Evolutionary conservation across 2,888 invertebrate genomes (phyloP).

Genomic region (Andrena bicolor): DNA sequence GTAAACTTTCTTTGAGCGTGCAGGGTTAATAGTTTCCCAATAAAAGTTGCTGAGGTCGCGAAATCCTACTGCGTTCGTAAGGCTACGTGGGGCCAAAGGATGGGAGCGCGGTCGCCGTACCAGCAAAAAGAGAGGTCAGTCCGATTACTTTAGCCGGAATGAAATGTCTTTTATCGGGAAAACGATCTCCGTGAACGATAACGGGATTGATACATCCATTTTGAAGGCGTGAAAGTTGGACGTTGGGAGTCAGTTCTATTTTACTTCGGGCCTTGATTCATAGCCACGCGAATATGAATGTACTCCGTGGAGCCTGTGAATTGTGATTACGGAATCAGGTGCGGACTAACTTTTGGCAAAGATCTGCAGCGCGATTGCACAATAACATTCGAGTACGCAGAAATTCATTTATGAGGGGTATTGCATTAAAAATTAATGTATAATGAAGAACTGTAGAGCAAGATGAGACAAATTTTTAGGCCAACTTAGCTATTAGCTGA

Average conservation of each 20-base stretch:
- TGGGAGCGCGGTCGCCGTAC: slow-evolving; percentile 29
- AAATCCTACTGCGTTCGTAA: slow-evolving; percentile 40
- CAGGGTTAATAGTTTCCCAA: slow-evolving; percentile 64
- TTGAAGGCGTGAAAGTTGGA: slow-evolving; percentile 25
- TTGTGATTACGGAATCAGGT: not conserved
- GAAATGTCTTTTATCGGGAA: slow-evolving; percentile 62
- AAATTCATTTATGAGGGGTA: too few species aligned
- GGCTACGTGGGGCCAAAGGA: slow-evolving; percentile 26
- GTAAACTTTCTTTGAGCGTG: slow-evolving; percentile 56
- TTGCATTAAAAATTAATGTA: too few species aligned
- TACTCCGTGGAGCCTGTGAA: slow-evolving; percentile 3
- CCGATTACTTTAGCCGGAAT: slow-evolving; percentile 58
- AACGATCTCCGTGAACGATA: slow-evolving; percentile 63
- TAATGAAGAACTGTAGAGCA: too few species aligned
- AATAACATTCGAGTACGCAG: not conserved
- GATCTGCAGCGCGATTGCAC: not conserved
- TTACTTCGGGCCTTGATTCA: not conserved
- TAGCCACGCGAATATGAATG: not conserved
- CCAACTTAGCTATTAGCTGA: too few species aligned
- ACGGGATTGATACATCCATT: slow-evolving; percentile 54
- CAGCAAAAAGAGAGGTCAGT: slow-evolving; percentile 54
- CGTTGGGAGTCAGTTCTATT: slow-evolving; percentile 5
- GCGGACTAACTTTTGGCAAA: not conserved
- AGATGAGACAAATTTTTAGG: too few species aligned
- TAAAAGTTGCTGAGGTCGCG: slow-evolving; percentile 66